Evolutionary conservation across 92 coral and sea anemone genomes (phyloP), one percentile per base, ranked within the genome.

Genomic region (Phenganax stokvisi): DNA sequence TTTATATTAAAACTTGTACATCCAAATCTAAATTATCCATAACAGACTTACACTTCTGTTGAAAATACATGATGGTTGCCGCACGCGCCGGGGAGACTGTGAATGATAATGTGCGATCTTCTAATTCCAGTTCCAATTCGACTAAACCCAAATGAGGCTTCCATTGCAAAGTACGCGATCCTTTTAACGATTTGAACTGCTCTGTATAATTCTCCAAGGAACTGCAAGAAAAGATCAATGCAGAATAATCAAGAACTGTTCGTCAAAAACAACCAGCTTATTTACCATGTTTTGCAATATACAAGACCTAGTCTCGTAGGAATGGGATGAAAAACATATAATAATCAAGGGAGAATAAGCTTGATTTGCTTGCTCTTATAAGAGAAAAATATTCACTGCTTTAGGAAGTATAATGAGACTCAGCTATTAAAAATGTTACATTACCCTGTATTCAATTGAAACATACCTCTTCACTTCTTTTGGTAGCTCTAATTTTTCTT

Each of bases 51-150:
- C 99, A 96, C 92, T 90, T 90, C 13, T 92, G 91, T 88, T 96
- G 96, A 70, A 96, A 96, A 85, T 96, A 93, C 88, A 91, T 92
- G 55, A 96, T 92, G 10, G 99, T 93, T 8, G 99, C 89, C 9
- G 99, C 99, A 76, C 92, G 99, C 15, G 91, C 90, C 2, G 99
- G 97, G 30, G 97, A 88, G 67, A 96, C 99, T 27, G 92, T 88
- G 69, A 96, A 84, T 20, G 92, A 87, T 27, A 96, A 83, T 13
- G 97, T 90, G 67, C 99, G 92, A 69, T 96, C 99, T 75, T 91
- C 97, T 44, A 96, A 80, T 78, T 96, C 99, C 52, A 96, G 89
- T 59, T 96, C 99, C 27, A 96, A 87, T 12, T 96, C 97, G 44
- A 96, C 99, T 15, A 92, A 79, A 51, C 99, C 99, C 79, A 96